These are phyloP conservation scores for Leptobrachium ailaonicum DNA, from an alignment of 2,113 vertebrate species.

Conservation along the genomic window DNA sequence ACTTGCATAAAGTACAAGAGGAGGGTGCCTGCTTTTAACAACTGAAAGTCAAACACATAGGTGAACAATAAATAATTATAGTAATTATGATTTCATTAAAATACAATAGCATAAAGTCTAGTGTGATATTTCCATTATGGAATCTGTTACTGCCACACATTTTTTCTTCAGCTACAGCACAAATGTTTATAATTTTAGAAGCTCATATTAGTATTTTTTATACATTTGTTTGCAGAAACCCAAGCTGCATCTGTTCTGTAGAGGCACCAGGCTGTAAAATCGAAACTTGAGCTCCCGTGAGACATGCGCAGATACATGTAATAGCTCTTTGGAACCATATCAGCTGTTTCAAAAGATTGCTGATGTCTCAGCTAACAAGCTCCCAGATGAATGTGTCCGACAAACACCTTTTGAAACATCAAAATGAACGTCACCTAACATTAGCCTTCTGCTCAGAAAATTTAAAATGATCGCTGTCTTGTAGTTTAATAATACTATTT, in stretches of 20 bases:
- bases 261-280: conserved; percentile 49
- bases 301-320: conserved; percentile 45
- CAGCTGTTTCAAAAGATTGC: conserved; percentile 60
- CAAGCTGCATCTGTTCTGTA: conserved; percentile 53
- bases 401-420: conserved; percentile 48
- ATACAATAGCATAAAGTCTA: no score
- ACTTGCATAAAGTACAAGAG: no score
- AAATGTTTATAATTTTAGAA: neutral
- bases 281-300: conserved; percentile 52
- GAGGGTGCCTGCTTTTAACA: no score
- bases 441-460: neutral
- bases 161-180: no score
- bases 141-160: no score
- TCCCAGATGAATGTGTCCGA: conserved; percentile 54
- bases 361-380: conserved; percentile 57
- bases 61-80: no score
- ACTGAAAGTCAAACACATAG: no score
- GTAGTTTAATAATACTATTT: no score
- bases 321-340: conserved; percentile 52
- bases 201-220: conserved; percentile 3
- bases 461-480: no score
- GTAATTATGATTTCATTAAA: no score
- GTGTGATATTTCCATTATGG: no score
- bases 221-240: conserved; percentile 43
- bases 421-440: neutral